phyloP scores from a whole-genome alignment of 2,113 vertebrate species.

The Acanthisitta chloris region DNA sequence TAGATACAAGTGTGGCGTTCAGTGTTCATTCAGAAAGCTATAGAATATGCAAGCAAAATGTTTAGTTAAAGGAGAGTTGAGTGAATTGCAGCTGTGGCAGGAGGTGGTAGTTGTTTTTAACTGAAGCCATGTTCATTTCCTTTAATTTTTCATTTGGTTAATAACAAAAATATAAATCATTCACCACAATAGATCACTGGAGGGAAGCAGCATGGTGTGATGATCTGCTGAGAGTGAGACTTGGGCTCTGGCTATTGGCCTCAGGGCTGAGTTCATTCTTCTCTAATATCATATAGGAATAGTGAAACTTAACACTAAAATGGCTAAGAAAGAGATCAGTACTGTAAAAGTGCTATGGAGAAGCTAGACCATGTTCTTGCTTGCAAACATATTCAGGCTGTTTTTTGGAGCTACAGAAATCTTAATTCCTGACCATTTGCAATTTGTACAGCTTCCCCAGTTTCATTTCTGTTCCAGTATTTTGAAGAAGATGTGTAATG shows the following conservation, averaged over 20 bases:
- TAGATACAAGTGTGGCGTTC: not conserved
- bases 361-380: not conserved
- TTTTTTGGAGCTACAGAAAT: not conserved
- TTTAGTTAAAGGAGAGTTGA: not conserved
- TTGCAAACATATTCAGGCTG: not conserved
- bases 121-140: not conserved
- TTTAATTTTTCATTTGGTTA: conserved; percentile 1
- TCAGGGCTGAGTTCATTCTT: not conserved
- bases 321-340: not conserved
- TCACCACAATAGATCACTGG: not conserved
- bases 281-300: not conserved
- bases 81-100: not conserved
- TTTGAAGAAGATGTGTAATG: not conserved
- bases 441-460: not conserved
- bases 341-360: not conserved
- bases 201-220: not conserved
- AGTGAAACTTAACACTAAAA: not conserved
- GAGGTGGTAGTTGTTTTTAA: not conserved
- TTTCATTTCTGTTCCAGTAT: not conserved
- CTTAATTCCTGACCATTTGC: not conserved
- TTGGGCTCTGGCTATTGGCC: not conserved
- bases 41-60: not conserved
- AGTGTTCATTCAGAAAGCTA: not conserved
- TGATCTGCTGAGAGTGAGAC: not conserved
- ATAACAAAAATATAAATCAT: not conserved